Evolutionary conservation across 2,888 invertebrate genomes (phyloP), one percentile per base, ranked within the genome.

Genomic region (Pandemis heparana): DNA sequence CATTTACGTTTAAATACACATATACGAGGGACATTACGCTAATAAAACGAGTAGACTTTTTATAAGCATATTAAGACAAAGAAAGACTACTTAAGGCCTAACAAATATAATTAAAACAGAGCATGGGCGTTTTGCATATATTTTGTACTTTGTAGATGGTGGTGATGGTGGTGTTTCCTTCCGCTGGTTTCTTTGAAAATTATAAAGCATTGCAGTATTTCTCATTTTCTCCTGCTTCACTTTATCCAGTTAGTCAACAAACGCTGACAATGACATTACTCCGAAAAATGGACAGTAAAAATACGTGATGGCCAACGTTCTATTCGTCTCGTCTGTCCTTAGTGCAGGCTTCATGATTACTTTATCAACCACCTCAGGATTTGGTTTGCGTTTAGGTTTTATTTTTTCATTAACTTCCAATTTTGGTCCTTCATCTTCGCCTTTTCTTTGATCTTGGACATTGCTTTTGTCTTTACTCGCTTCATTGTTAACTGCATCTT

Each of bases 281-380:
- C 92, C 92, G 59, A 92, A 85, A 73, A 86, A 91, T 0, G 92
- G 92, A 70, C 92, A 92, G 71, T 86, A 92, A 70, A 92, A 89
- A 0, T 88, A 83, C 0, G 88, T 86, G 68, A 77, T 81, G 0
- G 83, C 85, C 1, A 87, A 66, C 9, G 77, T 84, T 63, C 73
- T 79, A 1, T n/a, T 69, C 10, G 18, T 5, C n/a, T 2, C 23
- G 23, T 56, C 6, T 10, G 38, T 7, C 10, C 51, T 53, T 32
- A 48, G 6, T 3, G n/a, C 38, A 12, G 65, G 65, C 32, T 66
- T 53, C 65, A 39, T 39, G 0, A 66, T 39, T 66, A 66, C 5
- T 66, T 51, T 23, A 51, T 66, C 39, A 63, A 46, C 68, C 16
- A 38, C n/a, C 43, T 23, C 60, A 46, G 18, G 8, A 5, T 53